Evolutionary conservation across 2,888 invertebrate species (phyloP), one percentile per base, ranked within the genome.

Genomic region (Geotrupes spiniger): DNA sequence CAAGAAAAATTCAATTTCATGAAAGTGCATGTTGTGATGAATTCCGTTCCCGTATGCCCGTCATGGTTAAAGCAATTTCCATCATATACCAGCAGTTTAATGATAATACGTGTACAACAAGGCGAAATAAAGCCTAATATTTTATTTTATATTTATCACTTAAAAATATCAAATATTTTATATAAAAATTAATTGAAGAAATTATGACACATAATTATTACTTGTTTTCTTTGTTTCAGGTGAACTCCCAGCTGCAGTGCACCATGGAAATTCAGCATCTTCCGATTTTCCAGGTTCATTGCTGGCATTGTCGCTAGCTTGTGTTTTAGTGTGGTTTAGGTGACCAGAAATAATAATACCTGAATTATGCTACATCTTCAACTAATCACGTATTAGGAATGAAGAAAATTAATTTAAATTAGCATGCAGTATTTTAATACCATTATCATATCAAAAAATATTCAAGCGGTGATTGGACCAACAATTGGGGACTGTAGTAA

Each of bases 221-320:
- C 28, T 36, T 44, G 21, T 33, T 36, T n/a, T n/a, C n/a, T 44
- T 40, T 36, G 31, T 61, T 65, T 15, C 64, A 66, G 68, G 68
- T 15, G 68, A 69, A 56, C 57, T 69, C 41, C 68, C 68, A 36
- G 68, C 68, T 25, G 68, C 68, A 12, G 68, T 69, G 4, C 68
- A 68, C 49, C 62, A 63, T 42, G 64, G 64, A 36, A 63, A 63
- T 47, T 53, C 58, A 38, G 58, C 59, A 6, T 48, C 59, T 5
- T 46, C 48, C 16, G 53, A 52, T 42, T 37, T 42, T 15, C 40
- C 52, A 29, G 45, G 51, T 36, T 40, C 53, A 44, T 37, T 50
- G 11, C 44, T 55, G 29, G 44, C 56, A 26, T 50, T 61, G 42
- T 46, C 52, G 42, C 41, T 57, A 46, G 52, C 47, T 14, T 52